Base-by-base conservation (phyloP, 2,888 invertebrate species). In the Agrochola circellaris region DNA sequence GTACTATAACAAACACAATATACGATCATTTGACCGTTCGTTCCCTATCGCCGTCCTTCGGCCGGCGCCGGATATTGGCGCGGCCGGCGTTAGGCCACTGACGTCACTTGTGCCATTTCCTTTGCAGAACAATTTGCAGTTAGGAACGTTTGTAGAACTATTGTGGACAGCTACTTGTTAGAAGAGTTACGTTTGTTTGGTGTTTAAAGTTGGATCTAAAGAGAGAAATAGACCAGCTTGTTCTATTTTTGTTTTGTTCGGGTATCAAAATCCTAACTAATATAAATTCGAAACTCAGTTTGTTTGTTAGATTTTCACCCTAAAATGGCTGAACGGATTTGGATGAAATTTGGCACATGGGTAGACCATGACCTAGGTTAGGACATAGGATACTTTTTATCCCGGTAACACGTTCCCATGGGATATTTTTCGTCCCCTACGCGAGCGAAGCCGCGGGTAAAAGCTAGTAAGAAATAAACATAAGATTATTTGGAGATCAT, bases 61-160 rank as follows among this genome's bases (percentile, higher is more conserved):
- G 38, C 54, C 68, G 62, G 56, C 73, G 75, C 85, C 75, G 82
- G 85, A 84, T 81, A 83, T 80, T 84, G 74, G 75, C 45, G 64
- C 72, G 67, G 68, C 64, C 68, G 38, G 17, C 20, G 30, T 23
- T 8, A 9, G 30, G 0, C n/a, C 15, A 6, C 30, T 68, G 74
- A 42, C 80, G 74, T 61, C 82, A 71, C 73, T 26, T 7, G 23
- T 15, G 68, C 73, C 23, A 78, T 79, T 74, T 78, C 79, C 84
- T 71, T 23, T 30, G 0, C 9, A 45, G 56, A 54, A 67, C 82
- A 56, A 81, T 82, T 62, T 77, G 81, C 69, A 45, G 73, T 66
- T 67, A 48, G 42, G 54, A 20, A 13, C 38, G n/a, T 34, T 23
- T 34, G 79, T 68, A 5, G 38, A 15, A 65, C n/a, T 60, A 38